Conservation (phyloP, 2,797 vertebrate species). For the Trachops cirrhosus region DNA sequence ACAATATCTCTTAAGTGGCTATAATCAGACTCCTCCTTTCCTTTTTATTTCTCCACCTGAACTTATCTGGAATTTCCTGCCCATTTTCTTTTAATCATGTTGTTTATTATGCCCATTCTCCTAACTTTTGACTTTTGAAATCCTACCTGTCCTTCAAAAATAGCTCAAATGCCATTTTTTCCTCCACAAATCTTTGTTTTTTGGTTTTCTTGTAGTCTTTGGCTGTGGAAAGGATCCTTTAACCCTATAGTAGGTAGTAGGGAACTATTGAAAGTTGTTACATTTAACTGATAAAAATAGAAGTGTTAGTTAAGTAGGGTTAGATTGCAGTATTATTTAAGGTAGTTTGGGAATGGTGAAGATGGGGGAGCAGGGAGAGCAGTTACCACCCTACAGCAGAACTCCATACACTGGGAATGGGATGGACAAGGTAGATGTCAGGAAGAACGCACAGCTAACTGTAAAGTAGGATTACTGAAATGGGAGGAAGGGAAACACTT, state of each 20-base stretch:
- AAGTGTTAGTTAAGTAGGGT: background rate
- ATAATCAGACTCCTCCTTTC: background rate
- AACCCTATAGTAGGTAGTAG: background rate
- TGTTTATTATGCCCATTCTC: background rate
- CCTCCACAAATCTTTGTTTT: background rate
- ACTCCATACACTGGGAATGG: background rate
- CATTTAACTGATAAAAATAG: background rate
- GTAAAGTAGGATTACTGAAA: background rate
- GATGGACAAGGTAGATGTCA: background rate
- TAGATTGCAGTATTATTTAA: background rate
- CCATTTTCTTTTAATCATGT: background rate
- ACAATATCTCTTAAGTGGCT: background rate
- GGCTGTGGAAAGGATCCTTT: background rate
- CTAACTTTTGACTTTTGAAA: background rate
- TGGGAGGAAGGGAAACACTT: background rate
- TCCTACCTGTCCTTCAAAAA: background rate
- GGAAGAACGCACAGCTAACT: background rate
- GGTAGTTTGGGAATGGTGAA: background rate
- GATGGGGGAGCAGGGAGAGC: background rate
- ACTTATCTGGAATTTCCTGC: background rate
- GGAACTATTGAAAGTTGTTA: background rate
- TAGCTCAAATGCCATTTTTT: background rate
- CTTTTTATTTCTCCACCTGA: background rate
- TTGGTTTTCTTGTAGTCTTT: background rate
- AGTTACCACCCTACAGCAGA: background rate